Conservation (phyloP, 2,113 vertebrate species). For the Dasypus novemcinctus region DNA sequence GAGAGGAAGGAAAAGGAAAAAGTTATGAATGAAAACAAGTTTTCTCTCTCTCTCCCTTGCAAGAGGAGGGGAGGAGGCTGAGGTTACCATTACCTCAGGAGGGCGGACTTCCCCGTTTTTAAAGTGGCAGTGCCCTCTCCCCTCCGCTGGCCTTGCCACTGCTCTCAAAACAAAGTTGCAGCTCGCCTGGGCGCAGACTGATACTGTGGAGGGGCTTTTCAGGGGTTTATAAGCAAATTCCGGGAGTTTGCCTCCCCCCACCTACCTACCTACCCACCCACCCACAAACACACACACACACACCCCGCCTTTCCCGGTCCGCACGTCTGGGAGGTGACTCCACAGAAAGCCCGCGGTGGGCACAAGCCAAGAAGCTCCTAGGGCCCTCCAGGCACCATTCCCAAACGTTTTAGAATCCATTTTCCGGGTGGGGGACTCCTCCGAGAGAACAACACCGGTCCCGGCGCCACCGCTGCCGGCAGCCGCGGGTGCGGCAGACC, state of each 20-base stretch:
- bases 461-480: neutral
- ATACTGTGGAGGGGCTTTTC: neutral
- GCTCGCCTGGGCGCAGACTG: neutral
- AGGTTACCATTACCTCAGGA: conserved; percentile 81
- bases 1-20: conserved; percentile 81
- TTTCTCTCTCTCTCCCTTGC: conserved; percentile 55
- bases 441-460: neutral
- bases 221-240: neutral
- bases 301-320: neutral
- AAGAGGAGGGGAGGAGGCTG: conserved; percentile 80
- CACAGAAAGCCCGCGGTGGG: neutral
- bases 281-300: neutral
- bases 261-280: neutral
- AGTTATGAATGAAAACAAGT: conserved; percentile 96
- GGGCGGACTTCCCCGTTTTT: conserved; percentile 78
- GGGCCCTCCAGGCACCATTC: neutral
- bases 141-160: neutral
- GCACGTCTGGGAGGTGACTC: neutral
- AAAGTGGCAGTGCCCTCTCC: conserved; percentile 73
- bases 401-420: neutral
- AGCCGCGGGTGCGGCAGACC: neutral
- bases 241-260: neutral
- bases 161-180: neutral
- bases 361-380: neutral
- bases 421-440: neutral